phyloP scores from a whole-genome alignment of 2,888 invertebrate species.

The Tiliacea citrago region DNA sequence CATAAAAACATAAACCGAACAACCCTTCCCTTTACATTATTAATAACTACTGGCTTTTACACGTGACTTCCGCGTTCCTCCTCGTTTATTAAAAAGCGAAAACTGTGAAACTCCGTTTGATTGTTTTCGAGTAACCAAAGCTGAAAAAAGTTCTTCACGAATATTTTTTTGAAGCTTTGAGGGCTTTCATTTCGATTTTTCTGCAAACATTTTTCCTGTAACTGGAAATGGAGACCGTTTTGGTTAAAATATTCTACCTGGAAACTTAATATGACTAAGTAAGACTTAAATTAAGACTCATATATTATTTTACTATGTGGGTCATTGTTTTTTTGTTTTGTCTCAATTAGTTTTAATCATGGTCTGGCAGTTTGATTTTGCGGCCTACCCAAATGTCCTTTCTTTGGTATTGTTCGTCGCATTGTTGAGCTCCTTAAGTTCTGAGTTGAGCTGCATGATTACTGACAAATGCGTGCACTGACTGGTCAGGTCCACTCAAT shows the following conservation, averaged over 20 bases:
- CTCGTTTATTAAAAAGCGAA: constrained; percentile 53
- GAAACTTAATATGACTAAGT: neutral
- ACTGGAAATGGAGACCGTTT: constrained; percentile 12
- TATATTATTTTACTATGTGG: too few relatives aligned
- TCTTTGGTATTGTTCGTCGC: too few relatives aligned
- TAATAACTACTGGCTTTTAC: constrained; percentile 41
- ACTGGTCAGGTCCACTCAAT: too few relatives aligned
- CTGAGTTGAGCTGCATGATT: too few relatives aligned
- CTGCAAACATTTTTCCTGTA: constrained; percentile 1
- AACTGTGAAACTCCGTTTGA: constrained; percentile 50
- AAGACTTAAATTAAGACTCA: neutral
- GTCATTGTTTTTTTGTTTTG: too few relatives aligned
- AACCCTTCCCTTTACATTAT: constrained; percentile 25
- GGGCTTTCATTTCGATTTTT: constrained; percentile 25
- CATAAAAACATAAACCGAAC: constrained; percentile 30
- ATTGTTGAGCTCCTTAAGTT: too few relatives aligned
- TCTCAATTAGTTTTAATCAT: too few relatives aligned
- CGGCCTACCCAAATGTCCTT: too few relatives aligned
- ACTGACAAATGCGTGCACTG: too few relatives aligned
- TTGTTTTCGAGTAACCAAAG: constrained; percentile 45
- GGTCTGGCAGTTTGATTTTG: too few relatives aligned
- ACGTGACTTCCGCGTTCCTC: constrained; percentile 30
- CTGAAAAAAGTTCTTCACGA: constrained; percentile 34
- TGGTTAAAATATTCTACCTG: constrained; percentile 2
- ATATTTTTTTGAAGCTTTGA: constrained; percentile 39